Evolutionary conservation across 2,888 invertebrate species (phyloP), one percentile per base, ranked within the genome.

Genomic region (Rotaria sp.): DNA sequence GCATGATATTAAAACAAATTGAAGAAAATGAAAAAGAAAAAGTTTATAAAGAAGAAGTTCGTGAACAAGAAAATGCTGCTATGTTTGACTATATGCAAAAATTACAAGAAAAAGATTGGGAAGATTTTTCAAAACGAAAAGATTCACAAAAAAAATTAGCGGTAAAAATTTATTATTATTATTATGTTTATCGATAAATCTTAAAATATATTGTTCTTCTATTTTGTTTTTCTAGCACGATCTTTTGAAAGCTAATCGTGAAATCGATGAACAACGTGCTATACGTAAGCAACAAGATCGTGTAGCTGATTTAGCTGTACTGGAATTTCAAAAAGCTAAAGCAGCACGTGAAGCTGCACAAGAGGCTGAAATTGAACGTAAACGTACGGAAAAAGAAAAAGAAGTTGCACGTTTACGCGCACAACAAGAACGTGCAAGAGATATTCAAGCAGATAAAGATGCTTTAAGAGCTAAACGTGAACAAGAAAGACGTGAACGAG

Each of bases 401-500:
- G 91, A 91, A 88, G 89, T 90, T 5, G 90, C 90, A 13, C 88
- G 90, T 57, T 88, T 91, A 80, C 88, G 91, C 57, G 90, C 90
- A 1, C 88, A 90, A 85, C 91, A 91, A 88, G 91, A 91, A 87
- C 88, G 91, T 13, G 90, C 90, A 7, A 87, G 89, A 4, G 91
- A 91, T 88, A 91, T 91, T 87, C 90, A 90, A 87, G 90, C 91
- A 0, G 91, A 91, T 87, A 87, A 91, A 35, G 91, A 91, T 88
- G 90, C 89, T 3, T 88, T 91, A 86, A 88, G 91, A 41, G 91
- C 91, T 41, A 91, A 90, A 88, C 88, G 91, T 18, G 91, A 91
- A 18, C 90, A 90, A 88, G 91, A 91, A 88, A 89, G 90, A 87
- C 89, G 90, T 8, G 91, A 91, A 88, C 88, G 90, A n/a, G 90